A percentile compares a stretch with the other conserved stretches of the same genome.
Evolutionary conservation across 2,797 vertebrate species (phyloP).

Genomic region (Gephyroberyx darwinii): DNA sequence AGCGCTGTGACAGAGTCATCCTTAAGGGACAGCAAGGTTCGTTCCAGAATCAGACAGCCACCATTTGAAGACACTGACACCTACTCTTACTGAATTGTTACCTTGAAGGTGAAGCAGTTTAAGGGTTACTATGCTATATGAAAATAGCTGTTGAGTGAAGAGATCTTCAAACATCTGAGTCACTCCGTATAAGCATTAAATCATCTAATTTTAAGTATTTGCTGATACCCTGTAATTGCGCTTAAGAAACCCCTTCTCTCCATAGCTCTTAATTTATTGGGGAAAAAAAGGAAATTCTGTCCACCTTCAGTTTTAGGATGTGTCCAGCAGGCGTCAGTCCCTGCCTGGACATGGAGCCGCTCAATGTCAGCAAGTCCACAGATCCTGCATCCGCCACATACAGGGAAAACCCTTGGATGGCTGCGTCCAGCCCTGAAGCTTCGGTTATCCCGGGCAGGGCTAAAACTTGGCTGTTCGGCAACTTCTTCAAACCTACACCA

Average conservation of each 20-base stretch:
- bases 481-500: constrained; percentile 64
- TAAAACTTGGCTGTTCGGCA: constrained; percentile 75
- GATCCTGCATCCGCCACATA: constrained; percentile 83
- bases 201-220: no score
- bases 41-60: not conserved
- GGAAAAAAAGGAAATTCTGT: not conserved
- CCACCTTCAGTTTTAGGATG: constrained; percentile 74
- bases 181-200: no score
- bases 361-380: constrained; percentile 80
- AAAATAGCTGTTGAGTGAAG: no score
- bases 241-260: not conserved
- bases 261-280: fast-evolving
- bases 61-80: no score
- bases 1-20: constrained; percentile 78
- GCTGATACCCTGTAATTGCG: not conserved
- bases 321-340: constrained; percentile 72
- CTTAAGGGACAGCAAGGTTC: constrained; percentile 14
- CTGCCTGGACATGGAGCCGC: constrained; percentile 62
- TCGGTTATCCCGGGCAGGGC: constrained; percentile 75
- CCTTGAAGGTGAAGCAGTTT: no score
- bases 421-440: constrained; percentile 80
- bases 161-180: no score
- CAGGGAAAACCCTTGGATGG: constrained; percentile 76
- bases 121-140: no score
- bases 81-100: no score